These are phyloP conservation scores for Pavo muticus DNA, from an alignment of 2,113 vertebrate genomes.

Conservation along the genomic window DNA sequence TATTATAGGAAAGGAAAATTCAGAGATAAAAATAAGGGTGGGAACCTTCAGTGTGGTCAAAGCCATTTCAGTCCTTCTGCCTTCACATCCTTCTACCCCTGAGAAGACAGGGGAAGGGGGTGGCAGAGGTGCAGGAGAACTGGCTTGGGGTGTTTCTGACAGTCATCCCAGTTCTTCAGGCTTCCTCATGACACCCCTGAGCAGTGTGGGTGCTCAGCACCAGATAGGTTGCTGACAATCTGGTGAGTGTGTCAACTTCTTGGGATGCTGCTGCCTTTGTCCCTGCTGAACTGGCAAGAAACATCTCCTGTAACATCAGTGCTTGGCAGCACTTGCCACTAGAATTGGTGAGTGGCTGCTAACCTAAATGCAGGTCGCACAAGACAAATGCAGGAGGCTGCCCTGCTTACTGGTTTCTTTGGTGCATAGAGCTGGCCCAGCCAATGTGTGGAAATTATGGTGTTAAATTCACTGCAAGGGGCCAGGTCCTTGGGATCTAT, in stretches of 20 bases:
- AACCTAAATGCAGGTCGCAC: not conserved
- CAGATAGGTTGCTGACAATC: not conserved
- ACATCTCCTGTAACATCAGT: fast-evolving
- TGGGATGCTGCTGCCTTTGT: not conserved
- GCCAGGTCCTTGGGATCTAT: not conserved
- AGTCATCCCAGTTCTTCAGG: not conserved
- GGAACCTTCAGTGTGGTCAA: not conserved
- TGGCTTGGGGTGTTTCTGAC: not conserved
- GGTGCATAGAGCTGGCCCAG: not conserved
- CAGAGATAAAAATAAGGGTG: not conserved
- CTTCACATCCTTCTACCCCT: not conserved
- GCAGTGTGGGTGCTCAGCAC: not conserved
- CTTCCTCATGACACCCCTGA: not conserved
- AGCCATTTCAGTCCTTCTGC: not conserved
- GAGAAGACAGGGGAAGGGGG: not conserved
- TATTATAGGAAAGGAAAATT: not conserved
- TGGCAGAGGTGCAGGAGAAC: not conserved
- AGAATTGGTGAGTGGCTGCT: not conserved
- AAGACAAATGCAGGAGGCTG: not conserved
- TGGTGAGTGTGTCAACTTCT: not conserved
- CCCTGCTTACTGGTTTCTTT: not conserved
- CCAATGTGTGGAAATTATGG: not conserved
- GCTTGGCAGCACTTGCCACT: not conserved
- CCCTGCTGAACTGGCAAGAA: not conserved
- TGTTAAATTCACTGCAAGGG: not conserved